Evolutionary conservation across 2,888 invertebrate genomes (phyloP).

Genomic region (Erebia ligea): DNA sequence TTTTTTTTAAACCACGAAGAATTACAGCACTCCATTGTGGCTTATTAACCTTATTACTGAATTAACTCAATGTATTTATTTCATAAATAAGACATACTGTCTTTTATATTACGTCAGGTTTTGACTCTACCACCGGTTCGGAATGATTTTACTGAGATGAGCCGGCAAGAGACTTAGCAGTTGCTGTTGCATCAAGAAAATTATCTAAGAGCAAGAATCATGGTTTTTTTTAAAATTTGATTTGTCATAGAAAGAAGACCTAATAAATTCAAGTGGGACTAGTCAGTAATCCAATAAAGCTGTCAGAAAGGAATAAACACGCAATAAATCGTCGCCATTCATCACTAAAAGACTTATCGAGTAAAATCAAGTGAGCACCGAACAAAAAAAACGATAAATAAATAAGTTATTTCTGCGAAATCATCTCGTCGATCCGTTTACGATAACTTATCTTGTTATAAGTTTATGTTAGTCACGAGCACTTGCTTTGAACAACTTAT

Average conservation of each 20-base stretch:
- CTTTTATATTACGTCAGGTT: too few species aligned
- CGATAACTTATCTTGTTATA: slow-evolving; percentile 46
- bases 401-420: slow-evolving; percentile 23
- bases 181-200: too few species aligned
- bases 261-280: slow-evolving; percentile 3
- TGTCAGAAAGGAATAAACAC: slow-evolving; percentile 21
- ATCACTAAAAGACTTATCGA: slow-evolving; percentile 23
- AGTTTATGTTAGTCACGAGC: slow-evolving; percentile 39
- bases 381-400: slow-evolving; percentile 26
- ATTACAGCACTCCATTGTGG: too few species aligned
- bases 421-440: slow-evolving; percentile 29
- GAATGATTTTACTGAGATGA: too few species aligned
- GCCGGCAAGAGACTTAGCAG: too few species aligned
- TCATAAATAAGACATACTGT: too few species aligned
- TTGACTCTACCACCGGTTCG: too few species aligned
- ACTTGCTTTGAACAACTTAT: slow-evolving; percentile 10
- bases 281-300: slow-evolving; percentile 15
- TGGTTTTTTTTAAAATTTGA: too few species aligned
- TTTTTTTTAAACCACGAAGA: too few species aligned
- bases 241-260: not conserved
- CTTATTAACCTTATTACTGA: too few species aligned
- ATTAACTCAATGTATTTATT: too few species aligned
- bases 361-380: slow-evolving; percentile 25
- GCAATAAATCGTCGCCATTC: slow-evolving; percentile 26
- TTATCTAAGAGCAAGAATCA: too few species aligned